Evolutionary conservation across 2,797 vertebrate species (phyloP).

Genomic region (Micrastur ruficollis): DNA sequence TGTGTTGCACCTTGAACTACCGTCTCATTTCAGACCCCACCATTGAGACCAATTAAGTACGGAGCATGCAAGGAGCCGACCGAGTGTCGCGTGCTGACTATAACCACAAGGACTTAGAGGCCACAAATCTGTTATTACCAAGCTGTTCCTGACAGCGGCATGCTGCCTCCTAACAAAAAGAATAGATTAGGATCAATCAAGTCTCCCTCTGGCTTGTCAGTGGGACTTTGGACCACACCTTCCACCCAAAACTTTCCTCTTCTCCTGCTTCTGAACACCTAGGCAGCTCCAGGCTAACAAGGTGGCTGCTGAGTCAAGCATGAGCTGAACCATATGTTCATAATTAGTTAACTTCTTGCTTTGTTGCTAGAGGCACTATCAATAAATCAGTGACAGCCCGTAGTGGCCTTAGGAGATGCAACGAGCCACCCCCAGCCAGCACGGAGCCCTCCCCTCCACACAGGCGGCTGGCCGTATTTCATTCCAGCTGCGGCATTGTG

Average conservation of each 20-base stretch:
- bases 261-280: constrained; percentile 72
- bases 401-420: constrained; percentile 71
- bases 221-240: constrained; percentile 78
- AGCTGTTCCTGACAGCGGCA: constrained; percentile 82
- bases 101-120: constrained; percentile 79
- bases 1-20: constrained; percentile 85
- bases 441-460: constrained; percentile 56
- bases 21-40: constrained; percentile 74
- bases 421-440: constrained; percentile 60
- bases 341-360: constrained; percentile 79
- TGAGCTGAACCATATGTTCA: constrained; percentile 81
- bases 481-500: constrained; percentile 83
- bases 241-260: constrained; percentile 75
- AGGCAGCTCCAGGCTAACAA: constrained; percentile 74
- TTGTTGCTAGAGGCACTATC: constrained; percentile 70
- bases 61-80: constrained; percentile 61
- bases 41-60: constrained; percentile 82
- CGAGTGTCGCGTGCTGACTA: constrained; percentile 66
- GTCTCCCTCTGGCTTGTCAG: constrained; percentile 77
- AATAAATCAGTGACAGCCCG: constrained; percentile 67
- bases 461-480: constrained; percentile 65
- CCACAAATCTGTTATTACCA: constrained; percentile 81
- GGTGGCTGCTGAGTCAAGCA: constrained; percentile 67
- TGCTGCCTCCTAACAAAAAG: constrained; percentile 79
- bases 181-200: constrained; percentile 80